Evolutionary conservation across 1,140 invertebrate genomes (phyloP), one percentile per base, ranked within the genome.

Genomic region (Hylaeus anthracinus): DNA sequence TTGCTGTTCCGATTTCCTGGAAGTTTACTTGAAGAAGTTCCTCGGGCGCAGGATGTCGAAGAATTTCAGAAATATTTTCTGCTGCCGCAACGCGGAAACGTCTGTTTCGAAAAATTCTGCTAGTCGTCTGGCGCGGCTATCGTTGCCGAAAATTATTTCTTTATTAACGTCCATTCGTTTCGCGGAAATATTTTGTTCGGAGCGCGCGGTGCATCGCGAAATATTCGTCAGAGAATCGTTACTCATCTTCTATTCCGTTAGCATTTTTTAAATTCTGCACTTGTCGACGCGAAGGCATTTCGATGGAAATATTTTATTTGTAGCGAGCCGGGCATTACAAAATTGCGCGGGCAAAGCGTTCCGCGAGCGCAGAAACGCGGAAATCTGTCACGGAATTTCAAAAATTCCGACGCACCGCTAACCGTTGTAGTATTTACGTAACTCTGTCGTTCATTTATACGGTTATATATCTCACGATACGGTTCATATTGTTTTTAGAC

Each of bases 1-100:
- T 26, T 26, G 39, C n/a, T 67, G 72, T 86, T 66, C 84, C 83
- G 70, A 85, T 75, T 73, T 75, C 58, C 43, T 70, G 77, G 64
- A 72, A 72, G 69, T 64, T 81, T 41, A 61, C 63, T 63, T 14
- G 78, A 71, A 71, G 78, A 81, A 73, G 66, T 65, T 80, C 60
- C 63, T 81, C 72, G 72, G 72, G 39, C 61, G 72, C 5, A 26
- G 26, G 26, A 26, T 26, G 26, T 26, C 26, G 26, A 26, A 26
- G 26, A 26, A 26, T 26, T 26, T 26, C 26, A 26, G 26, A 0
- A 26, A 26, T 26, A 26, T 26, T 26, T 0, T 26, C 10, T 5
- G n/a, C n/a, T 55, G 1, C 56, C 56, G 56, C n/a, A 12, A 26
- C n/a, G 56, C 5, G n/a, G 56, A 64, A 26, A 26, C 26, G 26